These are phyloP conservation scores for Oncorhynchus keta DNA, from an alignment of 2,113 vertebrate genomes.

Conservation along the genomic window DNA sequence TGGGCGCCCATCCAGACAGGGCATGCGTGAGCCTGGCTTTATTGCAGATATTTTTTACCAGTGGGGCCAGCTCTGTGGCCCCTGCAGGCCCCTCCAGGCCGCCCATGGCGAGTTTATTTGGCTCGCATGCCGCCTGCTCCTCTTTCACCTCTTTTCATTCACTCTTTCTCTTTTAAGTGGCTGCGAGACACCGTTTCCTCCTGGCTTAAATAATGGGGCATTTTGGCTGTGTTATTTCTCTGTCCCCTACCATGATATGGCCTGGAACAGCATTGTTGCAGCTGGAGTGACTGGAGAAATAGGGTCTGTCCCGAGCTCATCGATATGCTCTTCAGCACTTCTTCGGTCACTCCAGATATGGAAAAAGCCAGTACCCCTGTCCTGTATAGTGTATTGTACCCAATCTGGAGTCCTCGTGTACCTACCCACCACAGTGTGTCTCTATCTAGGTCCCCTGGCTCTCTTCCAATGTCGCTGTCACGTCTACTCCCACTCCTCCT, in stretches of 20 bases:
- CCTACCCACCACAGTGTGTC: slow-evolving; percentile 2
- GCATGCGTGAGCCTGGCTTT: slow-evolving; percentile 39
- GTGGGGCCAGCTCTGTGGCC: background rate
- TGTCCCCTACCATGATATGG: slow-evolving; percentile 48
- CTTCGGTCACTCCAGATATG: slow-evolving; percentile 46
- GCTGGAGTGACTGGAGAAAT: slow-evolving; percentile 29
- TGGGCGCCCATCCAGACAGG: slow-evolving; percentile 35
- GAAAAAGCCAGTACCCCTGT: slow-evolving; percentile 31
- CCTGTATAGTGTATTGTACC: slow-evolving; percentile 14
- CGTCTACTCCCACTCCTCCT: too few relatives aligned
- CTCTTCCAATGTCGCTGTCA: too few relatives aligned
- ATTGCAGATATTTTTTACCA: slow-evolving; percentile 30
- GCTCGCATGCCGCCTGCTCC: slow-evolving; percentile 27
- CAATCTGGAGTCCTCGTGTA: slow-evolving; percentile 11
- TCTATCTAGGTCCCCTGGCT: background rate
- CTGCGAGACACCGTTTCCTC: slow-evolving; percentile 7
- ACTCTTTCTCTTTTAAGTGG: slow-evolving; percentile 31
- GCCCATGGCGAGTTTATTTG: slow-evolving; percentile 19
- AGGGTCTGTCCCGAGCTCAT: slow-evolving; percentile 11
- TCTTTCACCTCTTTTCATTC: slow-evolving; percentile 30
- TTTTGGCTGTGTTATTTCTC: slow-evolving; percentile 42
- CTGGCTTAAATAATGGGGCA: slow-evolving; percentile 24
- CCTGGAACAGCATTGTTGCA: slow-evolving; percentile 42
- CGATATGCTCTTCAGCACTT: slow-evolving; percentile 4
- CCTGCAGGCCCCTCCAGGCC: background rate